Percentiles rank a stretch among this genome's conserved stretches.
These are phyloP conservation scores for Pelochelys cantorii DNA, from an alignment of 2,797 vertebrate species.

Conservation along the genomic window DNA sequence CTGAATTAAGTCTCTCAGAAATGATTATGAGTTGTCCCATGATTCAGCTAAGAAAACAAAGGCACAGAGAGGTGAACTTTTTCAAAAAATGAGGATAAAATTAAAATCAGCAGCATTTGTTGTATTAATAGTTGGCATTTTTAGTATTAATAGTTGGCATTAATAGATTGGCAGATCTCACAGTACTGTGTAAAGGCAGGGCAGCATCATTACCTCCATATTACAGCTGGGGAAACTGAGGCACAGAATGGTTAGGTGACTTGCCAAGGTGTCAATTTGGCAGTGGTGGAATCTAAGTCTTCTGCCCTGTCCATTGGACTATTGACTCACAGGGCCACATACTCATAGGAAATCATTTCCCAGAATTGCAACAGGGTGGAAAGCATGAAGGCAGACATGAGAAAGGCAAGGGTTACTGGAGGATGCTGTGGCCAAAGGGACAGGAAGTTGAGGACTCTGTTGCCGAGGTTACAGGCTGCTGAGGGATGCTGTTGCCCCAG, in stretches of 20 bases:
- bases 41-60: background rate
- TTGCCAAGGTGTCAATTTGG: background rate
- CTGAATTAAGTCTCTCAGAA: background rate
- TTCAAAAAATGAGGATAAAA: background rate
- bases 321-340: background rate
- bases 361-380: background rate
- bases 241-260: background rate
- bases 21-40: background rate
- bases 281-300: background rate
- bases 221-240: background rate
- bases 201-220: background rate
- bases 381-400: background rate
- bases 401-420: background rate
- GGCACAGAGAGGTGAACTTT: background rate
- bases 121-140: background rate
- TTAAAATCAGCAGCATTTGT: background rate
- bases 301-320: background rate
- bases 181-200: background rate
- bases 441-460: accelerated
- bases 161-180: background rate
- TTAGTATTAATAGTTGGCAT: background rate
- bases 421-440: background rate
- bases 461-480: background rate
- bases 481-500: background rate
- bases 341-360: background rate